A percentile compares a stretch with the other conserved stretches of the same genome.
Conservation (phyloP, 2,797 vertebrate species). For the Antennarius maculatus region DNA sequence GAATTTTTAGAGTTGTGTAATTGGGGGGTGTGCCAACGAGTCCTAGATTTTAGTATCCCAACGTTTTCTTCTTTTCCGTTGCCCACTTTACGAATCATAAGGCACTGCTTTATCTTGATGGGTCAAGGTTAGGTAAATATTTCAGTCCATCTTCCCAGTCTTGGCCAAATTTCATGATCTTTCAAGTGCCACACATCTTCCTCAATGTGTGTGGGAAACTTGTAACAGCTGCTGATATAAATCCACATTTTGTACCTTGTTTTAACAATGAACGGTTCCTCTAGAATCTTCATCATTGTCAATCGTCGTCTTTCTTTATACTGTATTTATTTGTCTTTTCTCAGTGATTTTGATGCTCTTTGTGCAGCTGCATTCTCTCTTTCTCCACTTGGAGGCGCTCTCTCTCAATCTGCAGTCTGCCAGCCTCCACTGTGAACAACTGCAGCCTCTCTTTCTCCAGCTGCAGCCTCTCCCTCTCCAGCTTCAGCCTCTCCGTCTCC, state of each 20-base stretch:
- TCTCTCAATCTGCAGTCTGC: conserved; percentile 92
- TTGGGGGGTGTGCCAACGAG: conserved; percentile 9
- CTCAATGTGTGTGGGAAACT: neutral
- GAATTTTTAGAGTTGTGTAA: conserved; percentile 7
- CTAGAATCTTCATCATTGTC: neutral
- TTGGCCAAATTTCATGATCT: conserved; percentile 22
- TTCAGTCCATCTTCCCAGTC: conserved; percentile 14
- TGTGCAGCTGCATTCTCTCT: conserved; percentile 84
- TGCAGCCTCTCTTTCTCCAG: conserved; percentile 93
- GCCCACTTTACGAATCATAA: conserved; percentile 33
- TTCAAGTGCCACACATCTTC: neutral
- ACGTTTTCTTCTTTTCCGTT: neutral
- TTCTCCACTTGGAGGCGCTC: conserved; percentile 93
- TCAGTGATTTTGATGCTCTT: conserved; percentile 58
- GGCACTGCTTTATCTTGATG: conserved; percentile 45
- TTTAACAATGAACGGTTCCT: neutral
- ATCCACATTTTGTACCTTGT: conserved; percentile 6
- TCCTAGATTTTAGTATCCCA: conserved; percentile 9
- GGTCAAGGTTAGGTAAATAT: conserved; percentile 22
- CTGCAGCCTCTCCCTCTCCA: conserved; percentile 91
- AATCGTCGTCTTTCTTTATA: neutral
- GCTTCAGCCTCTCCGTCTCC: conserved; percentile 89
- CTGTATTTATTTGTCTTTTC: neutral
- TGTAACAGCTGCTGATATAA: conserved; percentile 17
- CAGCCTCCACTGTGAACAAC: conserved; percentile 91